phyloP scores from a whole-genome alignment of 1,140 invertebrate genomes.

The Plectrocnemia conspersa region DNA sequence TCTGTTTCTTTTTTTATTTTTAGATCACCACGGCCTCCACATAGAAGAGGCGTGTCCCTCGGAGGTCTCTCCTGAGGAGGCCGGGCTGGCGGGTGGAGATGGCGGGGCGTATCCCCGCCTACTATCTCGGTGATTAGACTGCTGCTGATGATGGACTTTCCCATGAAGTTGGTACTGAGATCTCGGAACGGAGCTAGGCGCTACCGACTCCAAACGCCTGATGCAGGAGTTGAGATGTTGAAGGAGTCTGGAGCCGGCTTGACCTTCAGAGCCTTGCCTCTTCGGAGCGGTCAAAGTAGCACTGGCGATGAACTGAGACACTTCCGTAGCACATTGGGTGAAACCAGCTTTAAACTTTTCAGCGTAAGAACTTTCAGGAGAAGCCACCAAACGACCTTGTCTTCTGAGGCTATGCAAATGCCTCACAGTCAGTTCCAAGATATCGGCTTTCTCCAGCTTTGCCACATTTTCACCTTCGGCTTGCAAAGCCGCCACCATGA shows the following conservation, averaged over 20 bases:
- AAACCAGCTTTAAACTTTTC: slow-evolving; percentile 87
- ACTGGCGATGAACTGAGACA: slow-evolving; percentile 75
- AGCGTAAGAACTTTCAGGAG: slow-evolving; percentile 58
- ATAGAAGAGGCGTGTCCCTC: slow-evolving; percentile 22
- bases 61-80: slow-evolving; percentile 9
- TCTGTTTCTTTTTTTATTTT: no score
- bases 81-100: slow-evolving; percentile 23
- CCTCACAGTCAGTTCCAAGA: slow-evolving; percentile 89
- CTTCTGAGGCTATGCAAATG: slow-evolving; percentile 84
- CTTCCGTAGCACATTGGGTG: slow-evolving; percentile 87
- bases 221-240: slow-evolving; percentile 24
- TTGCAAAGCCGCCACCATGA: slow-evolving; percentile 82
- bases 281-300: slow-evolving; percentile 57
- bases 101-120: slow-evolving; percentile 18
- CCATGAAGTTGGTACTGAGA: background rate
- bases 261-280: slow-evolving; percentile 16
- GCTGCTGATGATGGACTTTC: slow-evolving; percentile 7
- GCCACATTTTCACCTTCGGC: slow-evolving; percentile 83
- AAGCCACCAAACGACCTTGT: slow-evolving; percentile 60
- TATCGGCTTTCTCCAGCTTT: slow-evolving; percentile 95
- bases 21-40: slow-evolving; percentile 27
- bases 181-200: background rate
- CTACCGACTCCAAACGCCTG: slow-evolving; percentile 13
- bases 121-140: background rate
- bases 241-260: slow-evolving; percentile 16